Base-by-base conservation (phyloP, 2,797 vertebrate species). In the Champsocephalus esox region DNA sequence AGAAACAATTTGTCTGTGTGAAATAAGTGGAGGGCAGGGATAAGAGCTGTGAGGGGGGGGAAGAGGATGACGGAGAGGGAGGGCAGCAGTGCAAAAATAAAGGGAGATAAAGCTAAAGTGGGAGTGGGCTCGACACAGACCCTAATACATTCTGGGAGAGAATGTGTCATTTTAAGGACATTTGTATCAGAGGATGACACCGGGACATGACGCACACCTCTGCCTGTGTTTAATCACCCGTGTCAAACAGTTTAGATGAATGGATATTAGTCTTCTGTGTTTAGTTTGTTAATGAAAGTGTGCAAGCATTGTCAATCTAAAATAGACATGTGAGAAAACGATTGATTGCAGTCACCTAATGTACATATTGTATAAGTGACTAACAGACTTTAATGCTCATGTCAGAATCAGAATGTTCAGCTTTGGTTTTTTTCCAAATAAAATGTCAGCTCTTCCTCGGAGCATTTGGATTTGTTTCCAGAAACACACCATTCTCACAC, bases 1-100 rank as follows among this genome's bases (percentile, higher is more conserved):
- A 88, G 91, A 93, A 93, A 92, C 87, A 85, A 93, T 93, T 89
- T 91, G 85, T 74, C 75, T 28, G 54, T 73, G 80, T 70, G 77
- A 83, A 90, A 88, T 82, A 81, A 84, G 88, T 64, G 63, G 80
- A 61, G 70, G 73, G 65, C 75, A 69, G 60, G 79, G 77, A 71
- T 57, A 73, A 65, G 54, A 71, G 58, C n/a, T 19, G 45, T n/a
- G 56, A 46, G 38, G 5, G 17, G 48, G 68, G 69, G 49, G 67
- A 43, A 12, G 58, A 58, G 21, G 12, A 32, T 56, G 67, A 68
- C 49, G 44, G n/a, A 41, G 69, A 14, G 63, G 24, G 55, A 43
- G 34, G 43, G 12, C 45, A 16, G 44, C 28, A 12, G 8, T 38
- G 7, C 9, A 55, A 54, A 55, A 69, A 70, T 59, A 75, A 88